Base-by-base conservation (phyloP, 1,140 invertebrate species). In the Zaprionus nigranus region DNA sequence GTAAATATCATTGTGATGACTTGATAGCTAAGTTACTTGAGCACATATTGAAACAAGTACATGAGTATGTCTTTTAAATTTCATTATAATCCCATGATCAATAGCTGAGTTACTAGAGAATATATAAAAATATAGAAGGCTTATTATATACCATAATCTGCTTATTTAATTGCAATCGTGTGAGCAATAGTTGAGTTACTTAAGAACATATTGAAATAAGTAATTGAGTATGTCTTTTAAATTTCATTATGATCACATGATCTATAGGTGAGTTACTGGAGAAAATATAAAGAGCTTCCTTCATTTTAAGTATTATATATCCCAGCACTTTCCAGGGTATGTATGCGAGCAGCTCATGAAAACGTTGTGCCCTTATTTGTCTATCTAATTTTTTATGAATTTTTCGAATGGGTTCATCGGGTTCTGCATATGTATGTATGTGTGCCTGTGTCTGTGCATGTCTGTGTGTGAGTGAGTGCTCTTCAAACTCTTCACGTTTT, bases 401-500 rank as follows among this genome's bases (percentile, higher is more conserved):
- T 53, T 64, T 40, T 65, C 13, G 61, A 49, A 56, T 65, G 24
- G 63, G 34, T 43, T 43, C 46, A 43, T 65, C 36, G 17, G 36
- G 57, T 71, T 79, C 58, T 79, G 22, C 30, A 38, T 36, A 24
- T 28, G 26, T 34, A n/a, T n/a, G n/a, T n/a, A n/a, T n/a, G n/a
- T n/a, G n/a, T n/a, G n/a, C n/a, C n/a, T n/a, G n/a, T n/a, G n/a
- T n/a, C n/a, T n/a, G 36, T 7, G 6, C 7, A 6, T 56, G 28
- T 12, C 4, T 20, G 15, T 30, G 34, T 28, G 36, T 59, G 26
- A n/a, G n/a, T n/a, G n/a, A n/a, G n/a, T 56, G 34, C 38, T 56
- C 49, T 40, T 13, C 22, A 72, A 63, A 66, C 46, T 57, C 69
- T 61, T 70, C 84, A 87, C 81, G 74, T 80, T 88, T 81, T 81